These are phyloP conservation scores for Neofelis nebulosa DNA, from an alignment of 2,113 vertebrate species.

Conservation along the genomic window DNA sequence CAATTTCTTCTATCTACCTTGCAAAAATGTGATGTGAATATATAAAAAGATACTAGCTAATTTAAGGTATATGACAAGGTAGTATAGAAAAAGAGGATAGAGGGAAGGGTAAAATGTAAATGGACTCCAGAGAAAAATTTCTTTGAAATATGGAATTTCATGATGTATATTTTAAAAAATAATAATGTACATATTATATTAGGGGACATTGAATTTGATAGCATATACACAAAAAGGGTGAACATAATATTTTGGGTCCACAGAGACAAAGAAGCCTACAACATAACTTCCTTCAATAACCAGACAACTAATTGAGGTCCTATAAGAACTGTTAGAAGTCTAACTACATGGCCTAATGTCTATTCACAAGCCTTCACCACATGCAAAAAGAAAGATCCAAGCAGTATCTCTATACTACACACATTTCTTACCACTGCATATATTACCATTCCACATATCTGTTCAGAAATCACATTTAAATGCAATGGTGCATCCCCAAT, in stretches of 20 bases:
- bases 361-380: slow-evolving; percentile 9
- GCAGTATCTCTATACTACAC: not conserved
- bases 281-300: slow-evolving; percentile 10
- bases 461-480: not conserved
- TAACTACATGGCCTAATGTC: not conserved
- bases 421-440: not conserved
- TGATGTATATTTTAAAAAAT: not conserved
- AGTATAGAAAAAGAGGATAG: slow-evolving; percentile 40
- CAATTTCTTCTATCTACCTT: slow-evolving; percentile 77
- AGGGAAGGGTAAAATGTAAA: slow-evolving; percentile 2
- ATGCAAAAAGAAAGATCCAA: slow-evolving; percentile 31
- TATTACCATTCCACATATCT: not conserved
- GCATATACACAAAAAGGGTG: not conserved
- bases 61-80: slow-evolving; percentile 64
- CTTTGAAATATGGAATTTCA: slow-evolving; percentile 31
- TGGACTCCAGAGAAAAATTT: slow-evolving; percentile 29
- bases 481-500: not conserved
- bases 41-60: slow-evolving; percentile 73
- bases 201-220: not conserved
- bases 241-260: not conserved
- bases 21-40: slow-evolving; percentile 71
- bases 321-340: not conserved
- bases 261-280: not conserved
- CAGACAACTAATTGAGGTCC: not conserved
- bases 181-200: not conserved